A percentile compares a stretch with the other conserved stretches of the same genome.
Evolutionary conservation across 2,888 invertebrate genomes (phyloP).

Genomic region (Pantelozetes paolii): DNA sequence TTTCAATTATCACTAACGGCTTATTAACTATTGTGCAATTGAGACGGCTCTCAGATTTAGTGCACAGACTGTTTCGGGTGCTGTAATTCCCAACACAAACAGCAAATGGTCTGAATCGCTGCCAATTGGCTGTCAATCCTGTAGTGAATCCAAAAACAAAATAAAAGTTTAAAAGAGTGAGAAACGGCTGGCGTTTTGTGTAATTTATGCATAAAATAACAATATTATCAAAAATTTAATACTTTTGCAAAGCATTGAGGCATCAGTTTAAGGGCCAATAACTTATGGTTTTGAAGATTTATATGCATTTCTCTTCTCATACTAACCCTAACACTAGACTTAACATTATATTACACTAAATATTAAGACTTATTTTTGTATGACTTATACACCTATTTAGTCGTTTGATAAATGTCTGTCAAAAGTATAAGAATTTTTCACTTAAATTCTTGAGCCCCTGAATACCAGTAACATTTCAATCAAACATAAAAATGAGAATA

Average conservation of each 20-base stretch:
- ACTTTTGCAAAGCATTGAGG: background rate
- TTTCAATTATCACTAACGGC: background rate
- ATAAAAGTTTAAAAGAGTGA: background rate
- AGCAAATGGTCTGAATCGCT: background rate
- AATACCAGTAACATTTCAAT: too few species aligned
- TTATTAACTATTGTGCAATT: background rate
- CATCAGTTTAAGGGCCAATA: background rate
- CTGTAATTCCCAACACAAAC: background rate
- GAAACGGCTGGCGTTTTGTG: background rate
- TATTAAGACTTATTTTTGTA: constrained; percentile 6
- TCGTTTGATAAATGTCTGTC: background rate
- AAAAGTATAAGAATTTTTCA: background rate
- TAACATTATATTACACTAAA: too few species aligned
- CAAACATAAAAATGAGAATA: too few species aligned
- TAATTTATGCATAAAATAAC: constrained; percentile 1
- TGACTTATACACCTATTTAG: constrained; percentile 10
- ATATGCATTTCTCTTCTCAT: background rate
- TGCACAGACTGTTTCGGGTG: too few species aligned
- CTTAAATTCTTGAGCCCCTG: too few species aligned
- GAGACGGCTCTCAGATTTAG: too few species aligned
- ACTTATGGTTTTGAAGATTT: background rate
- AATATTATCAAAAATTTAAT: background rate
- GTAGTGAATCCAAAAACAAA: background rate
- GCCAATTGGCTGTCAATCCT: constrained; percentile 11
- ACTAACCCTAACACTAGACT: too few species aligned